Conservation (phyloP, 2,888 invertebrate species). For the Dicyrtomina minuta region DNA sequence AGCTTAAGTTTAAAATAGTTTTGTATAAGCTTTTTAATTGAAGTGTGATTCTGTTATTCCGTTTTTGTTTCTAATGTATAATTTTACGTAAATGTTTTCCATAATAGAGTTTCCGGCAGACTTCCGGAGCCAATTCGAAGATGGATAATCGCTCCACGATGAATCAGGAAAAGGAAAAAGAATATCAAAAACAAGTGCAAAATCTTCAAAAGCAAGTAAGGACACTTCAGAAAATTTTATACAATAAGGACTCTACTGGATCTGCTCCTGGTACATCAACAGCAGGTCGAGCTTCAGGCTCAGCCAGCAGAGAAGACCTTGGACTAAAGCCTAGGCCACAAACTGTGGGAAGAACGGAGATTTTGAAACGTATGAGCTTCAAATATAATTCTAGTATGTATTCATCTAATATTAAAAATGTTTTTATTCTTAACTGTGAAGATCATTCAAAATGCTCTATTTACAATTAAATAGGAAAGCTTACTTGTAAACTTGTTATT, state of each 20-base stretch:
- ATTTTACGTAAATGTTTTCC: too few relatives aligned
- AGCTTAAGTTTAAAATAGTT: too few relatives aligned
- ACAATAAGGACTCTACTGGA: constrained; percentile 42
- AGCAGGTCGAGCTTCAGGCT: neutral
- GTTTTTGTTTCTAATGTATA: too few relatives aligned
- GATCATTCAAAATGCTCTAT: too few relatives aligned
- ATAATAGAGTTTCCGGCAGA: constrained; percentile 10
- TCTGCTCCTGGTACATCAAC: neutral
- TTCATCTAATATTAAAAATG: neutral
- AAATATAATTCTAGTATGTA: too few relatives aligned
- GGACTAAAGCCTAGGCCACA: neutral
- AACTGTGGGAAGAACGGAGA: neutral
- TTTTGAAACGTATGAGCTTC: neutral
- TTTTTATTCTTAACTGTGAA: neutral
- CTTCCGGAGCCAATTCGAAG: neutral
- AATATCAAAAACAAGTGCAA: constrained; percentile 45
- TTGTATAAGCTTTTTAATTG: too few relatives aligned
- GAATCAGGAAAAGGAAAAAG: constrained; percentile 46
- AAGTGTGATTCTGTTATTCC: too few relatives aligned
- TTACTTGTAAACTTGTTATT: too few relatives aligned
- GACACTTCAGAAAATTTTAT: constrained; percentile 48
- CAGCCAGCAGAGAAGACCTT: neutral
- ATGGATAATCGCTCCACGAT: neutral
- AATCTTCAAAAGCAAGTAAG: constrained; percentile 46
- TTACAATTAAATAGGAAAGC: too few relatives aligned